phyloP scores from a whole-genome alignment of 2,888 invertebrate species.

The Mythimna impura region DNA sequence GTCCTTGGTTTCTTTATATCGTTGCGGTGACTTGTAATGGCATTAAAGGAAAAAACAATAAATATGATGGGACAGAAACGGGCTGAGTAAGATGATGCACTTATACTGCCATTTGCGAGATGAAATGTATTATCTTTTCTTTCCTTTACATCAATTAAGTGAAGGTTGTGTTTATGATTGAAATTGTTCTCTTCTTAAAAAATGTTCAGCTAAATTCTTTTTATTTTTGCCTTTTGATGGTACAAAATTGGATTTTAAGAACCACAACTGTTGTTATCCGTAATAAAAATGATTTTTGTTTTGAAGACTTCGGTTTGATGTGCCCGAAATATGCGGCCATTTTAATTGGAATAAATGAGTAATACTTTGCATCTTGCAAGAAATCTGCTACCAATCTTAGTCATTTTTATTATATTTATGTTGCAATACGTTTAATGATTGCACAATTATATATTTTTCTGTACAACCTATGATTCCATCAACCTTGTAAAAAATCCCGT shows the following conservation, averaged over 20 bases:
- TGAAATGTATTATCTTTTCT: slow-evolving; percentile 24
- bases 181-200: slow-evolving; percentile 2
- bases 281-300: slow-evolving; percentile 9
- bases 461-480: slow-evolving; percentile 23
- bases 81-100: slow-evolving; percentile 10
- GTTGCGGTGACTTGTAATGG: slow-evolving; percentile 16
- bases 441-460: slow-evolving; percentile 32
- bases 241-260: slow-evolving; percentile 23
- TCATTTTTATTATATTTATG: slow-evolving; percentile 9
- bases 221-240: slow-evolving; percentile 6
- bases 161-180: slow-evolving; percentile 16
- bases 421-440: slow-evolving; percentile 16
- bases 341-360: not conserved
- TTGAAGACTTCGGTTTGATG: not conserved
- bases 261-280: slow-evolving; percentile 17
- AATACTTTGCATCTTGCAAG: slow-evolving; percentile 8
- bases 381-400: not conserved
- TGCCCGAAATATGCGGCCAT: not conserved
- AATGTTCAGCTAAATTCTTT: not conserved
- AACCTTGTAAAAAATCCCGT: slow-evolving; percentile 16
- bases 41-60: slow-evolving; percentile 24
- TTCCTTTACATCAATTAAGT: slow-evolving; percentile 27
- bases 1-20: slow-evolving; percentile 20
- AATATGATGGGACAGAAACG: slow-evolving; percentile 6
- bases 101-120: slow-evolving; percentile 44